Percentiles rank a stretch among this genome's conserved stretches.
phyloP scores from a whole-genome alignment of 2,797 vertebrate species.

The Platyrinchus mystaceus region DNA sequence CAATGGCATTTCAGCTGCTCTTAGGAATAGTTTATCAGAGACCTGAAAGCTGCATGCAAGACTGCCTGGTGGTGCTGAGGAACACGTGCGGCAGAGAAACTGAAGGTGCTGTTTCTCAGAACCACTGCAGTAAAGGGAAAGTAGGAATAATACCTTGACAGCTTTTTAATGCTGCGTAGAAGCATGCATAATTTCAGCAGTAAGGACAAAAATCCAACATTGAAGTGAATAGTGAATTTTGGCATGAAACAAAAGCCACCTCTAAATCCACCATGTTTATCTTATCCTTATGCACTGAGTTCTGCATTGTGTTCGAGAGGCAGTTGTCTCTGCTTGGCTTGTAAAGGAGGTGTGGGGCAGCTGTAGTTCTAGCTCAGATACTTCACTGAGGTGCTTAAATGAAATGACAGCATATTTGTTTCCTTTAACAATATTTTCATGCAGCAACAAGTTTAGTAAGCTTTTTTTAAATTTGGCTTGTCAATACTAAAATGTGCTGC shows the following conservation, averaged over 20 bases:
- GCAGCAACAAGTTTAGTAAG: neutral
- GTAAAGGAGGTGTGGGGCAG: neutral
- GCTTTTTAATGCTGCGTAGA: neutral
- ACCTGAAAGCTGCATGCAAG: neutral
- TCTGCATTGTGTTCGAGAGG: fast-evolving
- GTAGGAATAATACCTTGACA: neutral
- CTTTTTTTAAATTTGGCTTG: neutral
- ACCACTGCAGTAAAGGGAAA: neutral
- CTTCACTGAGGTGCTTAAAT: neutral
- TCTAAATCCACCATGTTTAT: neutral
- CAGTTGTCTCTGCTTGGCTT: neutral
- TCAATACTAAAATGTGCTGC: neutral
- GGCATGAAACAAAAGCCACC: neutral
- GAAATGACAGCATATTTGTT: neutral
- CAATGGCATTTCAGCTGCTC: neutral
- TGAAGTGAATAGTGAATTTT: neutral
- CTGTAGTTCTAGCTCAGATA: neutral
- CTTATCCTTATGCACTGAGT: neutral
- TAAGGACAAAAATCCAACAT: neutral
- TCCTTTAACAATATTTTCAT: neutral
- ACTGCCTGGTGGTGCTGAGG: neutral
- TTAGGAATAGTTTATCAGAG: neutral
- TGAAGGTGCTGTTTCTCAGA: fast-evolving
- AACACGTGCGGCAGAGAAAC: fast-evolving
- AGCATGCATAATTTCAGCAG: neutral